Conservation (phyloP, 2,888 invertebrate species). For the Adelphocoris suturalis region DNA sequence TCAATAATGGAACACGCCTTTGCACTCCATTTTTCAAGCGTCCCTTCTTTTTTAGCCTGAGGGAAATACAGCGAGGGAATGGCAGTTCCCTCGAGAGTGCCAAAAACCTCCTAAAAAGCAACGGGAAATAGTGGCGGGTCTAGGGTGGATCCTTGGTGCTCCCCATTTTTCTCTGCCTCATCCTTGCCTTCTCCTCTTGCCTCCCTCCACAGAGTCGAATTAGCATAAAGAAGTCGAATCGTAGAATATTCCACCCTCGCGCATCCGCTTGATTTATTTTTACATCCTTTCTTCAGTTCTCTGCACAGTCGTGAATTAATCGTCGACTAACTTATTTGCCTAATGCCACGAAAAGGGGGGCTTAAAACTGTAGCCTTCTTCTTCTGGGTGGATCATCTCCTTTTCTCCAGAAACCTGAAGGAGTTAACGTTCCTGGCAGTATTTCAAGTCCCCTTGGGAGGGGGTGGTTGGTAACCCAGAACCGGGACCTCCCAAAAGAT, state of each 20-base stretch:
- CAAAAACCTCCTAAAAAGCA: not conserved
- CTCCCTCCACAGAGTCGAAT: not conserved
- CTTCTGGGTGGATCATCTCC: slow-evolving; percentile 56
- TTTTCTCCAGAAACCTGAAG: slow-evolving; percentile 55
- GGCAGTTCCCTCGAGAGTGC: not conserved
- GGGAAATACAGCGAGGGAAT: slow-evolving; percentile 13
- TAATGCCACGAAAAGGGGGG: slow-evolving; percentile 44
- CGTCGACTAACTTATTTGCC: slow-evolving; percentile 63
- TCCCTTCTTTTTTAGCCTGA: slow-evolving; percentile 46
- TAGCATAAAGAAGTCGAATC: slow-evolving; percentile 72
- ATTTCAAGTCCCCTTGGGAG: slow-evolving; percentile 25
- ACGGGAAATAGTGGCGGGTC: slow-evolving; percentile 15
- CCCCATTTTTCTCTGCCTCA: slow-evolving; percentile 51
- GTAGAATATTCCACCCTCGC: slow-evolving; percentile 74
- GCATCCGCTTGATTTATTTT: slow-evolving; percentile 69
- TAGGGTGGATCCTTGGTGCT: not conserved
- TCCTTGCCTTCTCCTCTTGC: not conserved
- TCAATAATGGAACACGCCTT: slow-evolving; percentile 67
- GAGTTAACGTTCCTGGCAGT: slow-evolving; percentile 51
- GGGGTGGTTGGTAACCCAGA: not conserved
- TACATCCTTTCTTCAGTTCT: slow-evolving; percentile 67
- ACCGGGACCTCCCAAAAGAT: slow-evolving; percentile 51
- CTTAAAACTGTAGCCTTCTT: slow-evolving; percentile 56
- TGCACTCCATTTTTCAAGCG: slow-evolving; percentile 63
- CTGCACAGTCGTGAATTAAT: slow-evolving; percentile 60